Conservation (phyloP, 2,888 invertebrate species). For the Archips crataeganus region DNA sequence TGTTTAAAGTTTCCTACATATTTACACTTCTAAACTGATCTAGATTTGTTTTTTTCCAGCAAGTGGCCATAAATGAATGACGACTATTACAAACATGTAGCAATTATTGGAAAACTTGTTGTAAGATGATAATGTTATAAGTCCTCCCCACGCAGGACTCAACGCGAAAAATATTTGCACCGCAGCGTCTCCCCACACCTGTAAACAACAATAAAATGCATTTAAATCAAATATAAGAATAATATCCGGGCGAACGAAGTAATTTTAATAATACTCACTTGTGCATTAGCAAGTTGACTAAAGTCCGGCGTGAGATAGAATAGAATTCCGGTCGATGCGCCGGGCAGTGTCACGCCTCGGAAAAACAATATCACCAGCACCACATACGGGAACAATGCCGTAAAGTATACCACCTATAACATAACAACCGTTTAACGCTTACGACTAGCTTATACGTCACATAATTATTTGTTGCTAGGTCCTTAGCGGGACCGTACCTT, state of each 20-base stretch:
- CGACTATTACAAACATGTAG: conserved; percentile 86
- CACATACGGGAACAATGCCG: conserved; percentile 91
- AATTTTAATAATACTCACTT: conserved; percentile 67
- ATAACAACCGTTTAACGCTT: conserved; percentile 23
- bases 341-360: conserved; percentile 92
- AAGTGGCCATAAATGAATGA: not conserved
- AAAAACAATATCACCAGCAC: conserved; percentile 91
- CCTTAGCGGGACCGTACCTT: conserved; percentile 76
- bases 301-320: conserved; percentile 93
- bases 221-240: not conserved
- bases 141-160: conserved; percentile 94
- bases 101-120: conserved; percentile 94
- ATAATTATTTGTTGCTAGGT: conserved; percentile 2
- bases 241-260: not conserved
- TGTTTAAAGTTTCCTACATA: too few species aligned
- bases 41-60: too few species aligned
- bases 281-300: conserved; percentile 89
- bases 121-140: conserved; percentile 94
- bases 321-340: conserved; percentile 91
- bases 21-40: too few species aligned
- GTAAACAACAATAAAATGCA: not conserved
- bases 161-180: conserved; percentile 95
- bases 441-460: too few species aligned
- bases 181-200: conserved; percentile 94
- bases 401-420: conserved; percentile 90